Base-by-base conservation (phyloP, 2,113 vertebrate species). In the Plecturocebus donacophilus region DNA sequence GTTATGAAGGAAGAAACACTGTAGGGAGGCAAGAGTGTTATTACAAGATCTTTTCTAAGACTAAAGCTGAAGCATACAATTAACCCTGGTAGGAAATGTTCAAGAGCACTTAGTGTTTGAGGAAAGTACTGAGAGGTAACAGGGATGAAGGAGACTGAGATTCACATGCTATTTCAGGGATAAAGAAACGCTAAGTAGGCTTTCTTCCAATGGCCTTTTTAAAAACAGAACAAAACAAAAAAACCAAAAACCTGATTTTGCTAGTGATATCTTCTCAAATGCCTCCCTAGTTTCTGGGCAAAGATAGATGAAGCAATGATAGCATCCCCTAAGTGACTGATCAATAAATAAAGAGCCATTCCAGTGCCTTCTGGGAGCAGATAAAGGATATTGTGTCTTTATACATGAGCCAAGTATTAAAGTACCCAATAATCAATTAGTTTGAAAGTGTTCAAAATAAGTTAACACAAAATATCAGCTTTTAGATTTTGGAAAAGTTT, bases 381-480 rank as follows among this genome's bases (percentile, higher is more conserved):
- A 68, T 52, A 38, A 76, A 95, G 12, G 8, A 38, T 64, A 35
- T 7, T 1, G 8, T 52, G 21, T 27, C n/a, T 79, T 83, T 40
- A 27, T 61, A 68, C 27, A 87, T 77, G 58, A 77, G 30, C 54
- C 52, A 76, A 92, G 19, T 85, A 27, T 79, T 92, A 21, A 96
- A 61, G 35, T 64, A 40, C 2, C 5, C 38, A 79, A 77, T 93
- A 68, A 77, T 38, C 17, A 91, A 45, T 20, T 52, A 42, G 27
- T 71, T 91, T 77, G 45, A 94, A 85, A 84, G 81, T 87, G 61
- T 54, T 68, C 38, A 94, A 91, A 95, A 35, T 49, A 71, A 95
- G 23, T 64, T 75, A 80, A 84, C 14, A 68, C 54, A 52, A 1
- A 81, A 19, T 77, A 91, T 70, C 8, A 85, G 11, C 30, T 86